Base-by-base conservation (phyloP, 2,888 invertebrate species). In the Tortrix viridana region DNA sequence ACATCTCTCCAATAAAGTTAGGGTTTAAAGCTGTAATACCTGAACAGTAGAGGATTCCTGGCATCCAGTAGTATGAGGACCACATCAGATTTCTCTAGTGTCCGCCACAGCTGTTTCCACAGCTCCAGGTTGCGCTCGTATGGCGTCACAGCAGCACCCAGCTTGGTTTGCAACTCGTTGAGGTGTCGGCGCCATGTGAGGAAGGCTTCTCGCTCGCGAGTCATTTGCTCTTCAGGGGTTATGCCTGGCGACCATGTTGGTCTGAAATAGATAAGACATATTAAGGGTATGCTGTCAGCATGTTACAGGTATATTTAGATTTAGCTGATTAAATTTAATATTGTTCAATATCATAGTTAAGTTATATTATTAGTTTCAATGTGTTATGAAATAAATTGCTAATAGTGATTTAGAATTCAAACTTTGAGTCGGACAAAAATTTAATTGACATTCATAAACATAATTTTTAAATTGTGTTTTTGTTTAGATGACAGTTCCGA, bases 21-120 rank as follows among this genome's bases (percentile, higher is more conserved):
- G 6, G 23, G 23, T 1, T 23, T 23, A 5, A 6, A 6, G 6
- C 0, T 7, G 2, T 0, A 47, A 38, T 76, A 92, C 92, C 92
- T 88, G 77, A 98, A 99, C 6, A 99, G 88, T 50, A 99, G 87
- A 1, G 99, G 99, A 92, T 99, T 98, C 69, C 99, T 93, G 0
- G 98, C 98, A 93, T 99, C 99, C 14, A 99, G 96, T 67, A 99
- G 97, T 85, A 99, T 97, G 14, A 98, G 94, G 16, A 99, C 93
- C 0, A 99, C 94, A 88, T 99, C 98, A 80, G 98, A 97, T 72
- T 97, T 95, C 84, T 99, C 99, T n/a, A 99, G 94, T 0, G 99
- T 99, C 72, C 99, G 94, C 99, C 99, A 99, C 37, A 99, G 84
- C 82, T 99, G 99, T 52, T 98, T 94, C 99, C 99, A 99, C 74